Base-by-base conservation (phyloP, 2,797 vertebrate species). In the Anisognathus igniventris region DNA sequence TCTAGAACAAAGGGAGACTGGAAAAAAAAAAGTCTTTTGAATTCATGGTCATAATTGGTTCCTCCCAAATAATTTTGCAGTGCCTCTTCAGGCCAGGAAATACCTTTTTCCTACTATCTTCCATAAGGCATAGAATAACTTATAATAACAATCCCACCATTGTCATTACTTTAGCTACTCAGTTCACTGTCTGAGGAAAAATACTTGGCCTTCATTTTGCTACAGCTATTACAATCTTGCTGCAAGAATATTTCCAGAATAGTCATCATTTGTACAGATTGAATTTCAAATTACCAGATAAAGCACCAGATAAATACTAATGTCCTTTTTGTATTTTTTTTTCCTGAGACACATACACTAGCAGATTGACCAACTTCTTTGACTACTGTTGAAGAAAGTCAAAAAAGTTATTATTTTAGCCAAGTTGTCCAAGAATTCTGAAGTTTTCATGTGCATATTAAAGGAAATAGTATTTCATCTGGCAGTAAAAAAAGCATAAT, bases 401-500 rank as follows among this genome's bases (percentile, higher is more conserved):
- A 44, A 85, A 96, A 15, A 94, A 93, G 47, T 70, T 91, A 88
- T 88, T 94, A 89, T 94, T 94, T 89, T 76, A 77, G 95, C 61
- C 33, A 92, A 90, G 57, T 58, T 86, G 73, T 76, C 47, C 10
- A n/a, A 90, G 88, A 96, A 96, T 71, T 94, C 76, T 84, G 77
- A 95, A 93, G 58, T 87, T 77, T 96, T 95, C 64, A 94, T 84
- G 51, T 25, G 33, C 48, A 45, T 90, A 88, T 96, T 90, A 90
- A 94, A 94, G 90, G 58, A 79, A 93, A 92, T 96, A 93, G 76
- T 78, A 91, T 40, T 96, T 96, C 57, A 96, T 92, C 72, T 96
- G 91, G 96, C 93, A 98, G 91, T n/a, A 86, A 80, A 92, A 42
- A 77, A 60, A 82, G 67, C 83, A 90, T 84, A 96, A 96, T 87